Evolutionary conservation across 2,888 invertebrate genomes (phyloP).

Genomic region (Calameuta filiformis): DNA sequence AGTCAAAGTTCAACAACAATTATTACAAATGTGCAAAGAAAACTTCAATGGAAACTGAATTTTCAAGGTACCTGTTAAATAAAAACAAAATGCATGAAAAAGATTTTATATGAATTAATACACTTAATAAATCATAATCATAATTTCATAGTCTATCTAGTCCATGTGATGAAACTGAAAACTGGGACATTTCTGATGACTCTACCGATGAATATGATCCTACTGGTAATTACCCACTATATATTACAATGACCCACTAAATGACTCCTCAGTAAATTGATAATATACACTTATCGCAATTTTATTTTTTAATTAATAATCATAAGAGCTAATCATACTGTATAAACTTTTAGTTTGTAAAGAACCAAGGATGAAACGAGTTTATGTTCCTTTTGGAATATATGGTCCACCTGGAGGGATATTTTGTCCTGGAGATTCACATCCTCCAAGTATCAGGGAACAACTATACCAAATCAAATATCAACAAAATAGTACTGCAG

Average conservation of each 20-base stretch:
- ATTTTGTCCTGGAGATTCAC: constrained; percentile 42
- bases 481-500: constrained; percentile 16
- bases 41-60: neutral
- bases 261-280: neutral
- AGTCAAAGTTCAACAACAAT: neutral
- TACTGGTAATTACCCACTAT: constrained; percentile 28
- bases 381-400: neutral
- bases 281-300: neutral
- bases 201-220: constrained; percentile 47
- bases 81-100: neutral
- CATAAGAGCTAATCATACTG: neutral
- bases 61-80: neutral
- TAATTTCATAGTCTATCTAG: neutral
- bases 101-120: neutral
- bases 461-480: constrained; percentile 23
- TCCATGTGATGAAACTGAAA: constrained; percentile 23
- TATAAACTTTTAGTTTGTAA: neutral
- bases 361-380: neutral
- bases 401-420: neutral
- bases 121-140: neutral
- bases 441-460: constrained; percentile 20
- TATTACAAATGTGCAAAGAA: neutral
- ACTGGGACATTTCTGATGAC: constrained; percentile 49
- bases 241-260: neutral
- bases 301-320: neutral